Conservation (phyloP, 2,113 vertebrate genomes). For the Plecturocebus donacophilus region DNA sequence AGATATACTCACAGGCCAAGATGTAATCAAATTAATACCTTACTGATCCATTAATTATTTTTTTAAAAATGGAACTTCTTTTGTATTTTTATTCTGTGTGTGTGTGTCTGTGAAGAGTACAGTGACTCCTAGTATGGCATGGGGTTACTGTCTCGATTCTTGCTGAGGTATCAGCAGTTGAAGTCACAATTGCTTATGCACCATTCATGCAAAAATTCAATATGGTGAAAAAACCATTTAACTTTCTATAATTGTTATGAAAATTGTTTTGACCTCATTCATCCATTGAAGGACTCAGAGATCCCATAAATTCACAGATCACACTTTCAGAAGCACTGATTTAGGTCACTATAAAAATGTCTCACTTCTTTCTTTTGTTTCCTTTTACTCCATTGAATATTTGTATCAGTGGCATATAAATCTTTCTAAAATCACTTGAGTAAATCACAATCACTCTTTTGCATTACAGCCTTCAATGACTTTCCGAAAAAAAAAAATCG, state of each 20-base stretch:
- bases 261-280: not conserved
- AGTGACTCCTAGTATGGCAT: fast-evolving
- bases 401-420: too few species aligned
- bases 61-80: not conserved
- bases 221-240: not conserved
- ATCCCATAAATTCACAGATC: not conserved
- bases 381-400: not conserved
- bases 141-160: not conserved
- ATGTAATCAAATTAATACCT: not conserved
- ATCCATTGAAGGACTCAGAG: not conserved
- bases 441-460: not conserved
- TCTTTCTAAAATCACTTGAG: not conserved
- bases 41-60: not conserved
- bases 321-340: not conserved
- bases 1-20: not conserved
- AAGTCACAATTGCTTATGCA: not conserved
- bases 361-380: not conserved
- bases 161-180: not conserved
- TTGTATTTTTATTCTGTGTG: not conserved
- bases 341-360: not conserved
- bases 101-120: not conserved
- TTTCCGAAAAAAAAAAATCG: not conserved
- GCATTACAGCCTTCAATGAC: not conserved
- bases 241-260: not conserved
- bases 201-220: not conserved